phyloP scores from a whole-genome alignment of 2,888 invertebrate species.

The Rhagophthalmus giganteus region DNA sequence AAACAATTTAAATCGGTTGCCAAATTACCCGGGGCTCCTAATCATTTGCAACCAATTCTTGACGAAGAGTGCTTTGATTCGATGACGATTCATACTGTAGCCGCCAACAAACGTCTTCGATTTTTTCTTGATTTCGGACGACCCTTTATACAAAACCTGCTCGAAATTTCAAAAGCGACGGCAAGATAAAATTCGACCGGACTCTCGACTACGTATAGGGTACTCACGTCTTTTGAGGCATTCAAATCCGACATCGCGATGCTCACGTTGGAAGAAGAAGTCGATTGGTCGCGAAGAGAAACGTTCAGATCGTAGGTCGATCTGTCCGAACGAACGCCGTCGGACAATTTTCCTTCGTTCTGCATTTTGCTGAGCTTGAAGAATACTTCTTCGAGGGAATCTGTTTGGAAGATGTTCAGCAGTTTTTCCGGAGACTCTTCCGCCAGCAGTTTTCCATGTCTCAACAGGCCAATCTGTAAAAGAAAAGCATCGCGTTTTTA shows the following conservation, averaged over 20 bases:
- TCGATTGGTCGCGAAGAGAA: too few relatives aligned
- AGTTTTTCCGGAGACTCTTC: conserved; percentile 80
- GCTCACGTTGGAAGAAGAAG: conserved; percentile 5
- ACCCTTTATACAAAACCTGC: conserved; percentile 7
- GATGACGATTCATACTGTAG: conserved; percentile 33
- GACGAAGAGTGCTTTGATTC: conserved; percentile 40
- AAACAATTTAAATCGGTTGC: conserved; percentile 14
- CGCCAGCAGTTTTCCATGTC: conserved; percentile 81
- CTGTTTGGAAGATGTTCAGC: conserved; percentile 68
- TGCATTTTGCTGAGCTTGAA: conserved; percentile 74
- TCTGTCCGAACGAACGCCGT: conserved; percentile 20
- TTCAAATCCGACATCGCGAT: conserved; percentile 14
- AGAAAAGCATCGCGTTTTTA: too few relatives aligned
- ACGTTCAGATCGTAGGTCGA: too few relatives aligned
- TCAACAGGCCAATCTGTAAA: conserved; percentile 90
- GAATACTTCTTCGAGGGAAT: conserved; percentile 86
- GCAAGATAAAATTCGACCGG: not conserved
- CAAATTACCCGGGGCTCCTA: conserved; percentile 33
- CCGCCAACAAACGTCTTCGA: conserved; percentile 10
- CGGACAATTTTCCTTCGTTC: conserved; percentile 49
- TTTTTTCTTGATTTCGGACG: conserved; percentile 8
- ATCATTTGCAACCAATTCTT: conserved; percentile 47
- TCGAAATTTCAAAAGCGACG: not conserved
- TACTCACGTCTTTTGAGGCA: conserved; percentile 33
- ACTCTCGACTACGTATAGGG: too few relatives aligned